phyloP scores from a whole-genome alignment of 2,797 vertebrate species.

The Apogon talboti region DNA sequence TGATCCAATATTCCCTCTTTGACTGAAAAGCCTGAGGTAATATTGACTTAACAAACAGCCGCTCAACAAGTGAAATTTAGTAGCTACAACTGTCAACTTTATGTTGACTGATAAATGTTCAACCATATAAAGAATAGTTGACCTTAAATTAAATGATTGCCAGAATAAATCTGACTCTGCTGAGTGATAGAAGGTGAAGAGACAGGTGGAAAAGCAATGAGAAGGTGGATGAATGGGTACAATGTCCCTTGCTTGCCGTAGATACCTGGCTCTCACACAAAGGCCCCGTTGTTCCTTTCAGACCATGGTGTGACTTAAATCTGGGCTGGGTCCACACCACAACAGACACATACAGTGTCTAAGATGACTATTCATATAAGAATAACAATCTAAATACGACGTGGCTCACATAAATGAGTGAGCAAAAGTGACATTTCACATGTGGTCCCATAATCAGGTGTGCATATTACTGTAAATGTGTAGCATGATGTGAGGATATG shows the following conservation, averaged over 20 bases:
- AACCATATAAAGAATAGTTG: not conserved
- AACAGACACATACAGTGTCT: constrained; percentile 8
- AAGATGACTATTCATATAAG: not conserved
- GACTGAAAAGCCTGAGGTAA: not conserved
- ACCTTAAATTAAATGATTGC: constrained; percentile 30
- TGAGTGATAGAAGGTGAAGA: constrained; percentile 50
- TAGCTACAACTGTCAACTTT: constrained; percentile 17
- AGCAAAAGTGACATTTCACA: constrained; percentile 19
- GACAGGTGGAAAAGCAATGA: constrained; percentile 62
- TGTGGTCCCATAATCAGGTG: constrained; percentile 7
- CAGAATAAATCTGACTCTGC: constrained; percentile 58
- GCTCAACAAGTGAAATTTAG: constrained; percentile 7
- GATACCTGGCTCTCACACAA: constrained; percentile 46
- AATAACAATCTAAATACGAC: not conserved
- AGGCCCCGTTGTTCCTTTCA: constrained; percentile 41
- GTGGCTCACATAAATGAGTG: constrained; percentile 3
- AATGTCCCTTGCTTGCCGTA: constrained; percentile 26
- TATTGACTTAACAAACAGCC: constrained; percentile 6
- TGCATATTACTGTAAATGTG: constrained; percentile 34
- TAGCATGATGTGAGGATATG: constrained; percentile 34
- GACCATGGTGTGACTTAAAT: constrained; percentile 4
- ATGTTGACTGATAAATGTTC: constrained; percentile 14
- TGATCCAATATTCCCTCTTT: constrained; percentile 8
- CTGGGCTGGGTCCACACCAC: constrained; percentile 13
- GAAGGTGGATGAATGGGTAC: constrained; percentile 49